Evolutionary conservation across 2,888 invertebrate species (phyloP).

Genomic region (Malacosoma neustria): DNA sequence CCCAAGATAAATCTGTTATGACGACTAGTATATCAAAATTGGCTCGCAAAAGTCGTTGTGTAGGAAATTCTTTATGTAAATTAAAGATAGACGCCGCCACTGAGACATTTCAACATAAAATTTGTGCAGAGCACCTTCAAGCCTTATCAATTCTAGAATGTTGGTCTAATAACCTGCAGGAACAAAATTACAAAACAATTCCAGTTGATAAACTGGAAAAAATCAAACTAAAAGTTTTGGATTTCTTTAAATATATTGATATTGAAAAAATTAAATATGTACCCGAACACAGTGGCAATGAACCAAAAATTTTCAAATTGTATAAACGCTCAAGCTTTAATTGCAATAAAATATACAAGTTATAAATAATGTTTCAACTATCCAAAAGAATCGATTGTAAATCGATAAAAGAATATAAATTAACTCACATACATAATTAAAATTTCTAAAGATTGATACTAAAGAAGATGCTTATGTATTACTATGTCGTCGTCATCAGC

Average conservation of each 20-base stretch:
- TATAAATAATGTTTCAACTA: too few relatives aligned
- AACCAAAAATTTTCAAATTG: constrained; percentile 24
- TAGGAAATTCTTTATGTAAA: constrained; percentile 13
- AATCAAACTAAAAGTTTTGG: constrained; percentile 20
- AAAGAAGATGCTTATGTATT: too few relatives aligned
- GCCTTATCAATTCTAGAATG: constrained; percentile 25
- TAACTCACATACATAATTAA: too few relatives aligned
- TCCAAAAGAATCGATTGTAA: too few relatives aligned
- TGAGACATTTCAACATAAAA: constrained; percentile 17
- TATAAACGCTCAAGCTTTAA: constrained; percentile 27
- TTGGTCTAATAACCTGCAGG: constrained; percentile 17
- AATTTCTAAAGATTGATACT: too few relatives aligned
- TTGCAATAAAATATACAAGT: constrained; percentile 9
- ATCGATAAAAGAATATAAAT: too few relatives aligned
- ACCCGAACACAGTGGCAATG: constrained; percentile 20
- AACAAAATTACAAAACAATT: constrained; percentile 7
- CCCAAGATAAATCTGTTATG: constrained; percentile 17
- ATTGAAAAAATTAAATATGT: constrained; percentile 40
- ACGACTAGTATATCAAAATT: constrained; percentile 26
- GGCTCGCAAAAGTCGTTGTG: constrained; percentile 19
- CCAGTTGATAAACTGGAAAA: constrained; percentile 9
- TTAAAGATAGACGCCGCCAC: constrained; percentile 25
- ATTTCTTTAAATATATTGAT: constrained; percentile 25
- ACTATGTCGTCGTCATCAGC: too few relatives aligned
- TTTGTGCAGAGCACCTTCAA: constrained; percentile 36